phyloP scores from a whole-genome alignment of 2,888 invertebrate genomes.

The Nemurella pictetii region DNA sequence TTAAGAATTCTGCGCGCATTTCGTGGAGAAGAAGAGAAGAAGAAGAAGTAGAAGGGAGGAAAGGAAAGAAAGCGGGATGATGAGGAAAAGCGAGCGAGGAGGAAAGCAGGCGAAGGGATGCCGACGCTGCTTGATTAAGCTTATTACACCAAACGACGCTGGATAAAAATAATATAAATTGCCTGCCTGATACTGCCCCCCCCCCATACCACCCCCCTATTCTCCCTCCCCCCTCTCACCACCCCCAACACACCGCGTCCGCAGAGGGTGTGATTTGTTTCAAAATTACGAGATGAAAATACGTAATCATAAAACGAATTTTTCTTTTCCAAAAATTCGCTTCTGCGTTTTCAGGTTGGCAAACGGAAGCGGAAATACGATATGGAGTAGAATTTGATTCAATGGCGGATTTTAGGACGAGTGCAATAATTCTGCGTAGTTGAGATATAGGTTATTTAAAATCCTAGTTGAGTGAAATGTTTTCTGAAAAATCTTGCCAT shows the following conservation, averaged over 20 bases:
- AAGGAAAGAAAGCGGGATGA: neutral
- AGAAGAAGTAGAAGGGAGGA: constrained; percentile 14
- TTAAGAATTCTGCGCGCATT: constrained; percentile 40
- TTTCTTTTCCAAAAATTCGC: neutral
- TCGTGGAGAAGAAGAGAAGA: constrained; percentile 18
- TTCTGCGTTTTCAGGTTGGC: neutral
- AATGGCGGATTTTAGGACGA: too few relatives aligned
- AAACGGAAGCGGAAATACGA: neutral
- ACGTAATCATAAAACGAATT: constrained; percentile 23
- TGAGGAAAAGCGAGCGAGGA: neutral
- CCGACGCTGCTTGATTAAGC: constrained; percentile 40
- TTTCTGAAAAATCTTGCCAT: too few relatives aligned
- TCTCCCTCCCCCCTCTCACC: neutral
- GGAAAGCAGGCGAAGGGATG: neutral
- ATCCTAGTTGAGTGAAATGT: too few relatives aligned
- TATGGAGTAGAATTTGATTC: neutral
- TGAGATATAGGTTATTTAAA: too few relatives aligned
- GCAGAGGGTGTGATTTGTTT: constrained; percentile 39
- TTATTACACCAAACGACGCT: constrained; percentile 38
- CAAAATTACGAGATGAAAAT: constrained; percentile 31
- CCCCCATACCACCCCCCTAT: neutral
- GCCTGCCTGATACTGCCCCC: constrained; percentile 23
- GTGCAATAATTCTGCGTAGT: too few relatives aligned
- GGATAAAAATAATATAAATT: constrained; percentile 38
- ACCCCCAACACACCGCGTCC: neutral